Percentiles rank a stretch among this genome's conserved stretches.
Evolutionary conservation across 64 coral and sea anemone genomes (phyloP).

Genomic region (Pocillopora damicornis): DNA sequence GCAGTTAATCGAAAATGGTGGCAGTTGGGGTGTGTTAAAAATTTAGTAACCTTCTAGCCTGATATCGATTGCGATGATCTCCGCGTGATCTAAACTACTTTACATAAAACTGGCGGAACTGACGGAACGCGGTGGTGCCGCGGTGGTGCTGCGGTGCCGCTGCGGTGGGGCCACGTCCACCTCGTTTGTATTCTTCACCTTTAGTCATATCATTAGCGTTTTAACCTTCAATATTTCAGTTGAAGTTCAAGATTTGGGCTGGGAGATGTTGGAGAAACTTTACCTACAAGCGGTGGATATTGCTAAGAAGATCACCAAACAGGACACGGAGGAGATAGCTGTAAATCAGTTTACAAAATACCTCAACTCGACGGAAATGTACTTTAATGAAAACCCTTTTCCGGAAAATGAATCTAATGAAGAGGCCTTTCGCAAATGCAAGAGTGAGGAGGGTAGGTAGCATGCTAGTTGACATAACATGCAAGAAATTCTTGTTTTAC

Average conservation of each 20-base stretch:
- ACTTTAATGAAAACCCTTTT: slow-evolving; percentile 50
- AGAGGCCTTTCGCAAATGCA: slow-evolving; percentile 28
- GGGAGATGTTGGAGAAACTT: slow-evolving; percentile 24
- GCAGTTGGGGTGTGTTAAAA: too few relatives aligned
- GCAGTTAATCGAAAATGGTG: too few relatives aligned
- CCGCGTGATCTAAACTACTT: too few relatives aligned
- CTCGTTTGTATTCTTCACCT: too few relatives aligned
- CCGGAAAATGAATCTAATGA: slow-evolving; percentile 52
- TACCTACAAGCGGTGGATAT: slow-evolving; percentile 40
- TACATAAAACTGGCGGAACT: too few relatives aligned
- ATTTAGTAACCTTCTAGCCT: too few relatives aligned
- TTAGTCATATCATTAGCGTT: too few relatives aligned
- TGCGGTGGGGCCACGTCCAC: too few relatives aligned
- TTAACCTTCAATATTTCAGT: background rate
- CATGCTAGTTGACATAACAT: background rate
- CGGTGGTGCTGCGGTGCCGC: too few relatives aligned
- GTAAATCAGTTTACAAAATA: slow-evolving; percentile 31
- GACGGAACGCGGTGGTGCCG: too few relatives aligned
- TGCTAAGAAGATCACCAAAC: slow-evolving; percentile 43
- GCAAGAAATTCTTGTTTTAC: background rate
- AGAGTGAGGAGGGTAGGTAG: background rate
- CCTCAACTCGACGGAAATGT: slow-evolving; percentile 37
- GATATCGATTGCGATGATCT: too few relatives aligned
- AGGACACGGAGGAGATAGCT: background rate
- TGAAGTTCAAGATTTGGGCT: slow-evolving; percentile 42